A percentile compares a stretch with the other conserved stretches of the same genome.
Evolutionary conservation across 2,113 vertebrate genomes (phyloP).

Genomic region (Cepphus grylle): DNA sequence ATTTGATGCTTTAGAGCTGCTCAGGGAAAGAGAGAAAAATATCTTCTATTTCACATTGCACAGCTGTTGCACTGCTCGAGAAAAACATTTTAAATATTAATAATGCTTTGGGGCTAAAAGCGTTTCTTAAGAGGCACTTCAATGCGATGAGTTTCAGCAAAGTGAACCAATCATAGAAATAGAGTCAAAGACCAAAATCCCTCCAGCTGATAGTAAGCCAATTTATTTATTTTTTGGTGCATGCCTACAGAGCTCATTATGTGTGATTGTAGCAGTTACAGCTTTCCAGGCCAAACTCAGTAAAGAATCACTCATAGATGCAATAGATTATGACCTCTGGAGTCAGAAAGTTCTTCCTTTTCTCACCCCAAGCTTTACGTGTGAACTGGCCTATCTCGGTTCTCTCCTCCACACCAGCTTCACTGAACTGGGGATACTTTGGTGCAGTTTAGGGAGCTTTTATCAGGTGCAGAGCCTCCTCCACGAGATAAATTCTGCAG

Average conservation of each 20-base stretch:
- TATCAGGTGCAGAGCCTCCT: background rate
- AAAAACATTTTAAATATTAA: conserved; percentile 59
- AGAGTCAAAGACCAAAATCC: background rate
- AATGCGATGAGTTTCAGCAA: background rate
- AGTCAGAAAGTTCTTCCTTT: background rate
- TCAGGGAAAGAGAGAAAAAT: conserved; percentile 22
- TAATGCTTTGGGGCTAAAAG: conserved; percentile 9
- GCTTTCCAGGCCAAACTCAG: background rate
- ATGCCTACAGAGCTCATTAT: background rate
- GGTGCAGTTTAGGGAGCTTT: background rate
- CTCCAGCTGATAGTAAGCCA: background rate
- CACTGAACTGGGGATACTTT: background rate
- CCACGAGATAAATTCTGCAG: background rate
- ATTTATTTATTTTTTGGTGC: background rate
- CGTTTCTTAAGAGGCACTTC: conserved; percentile 16
- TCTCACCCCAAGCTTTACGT: background rate
- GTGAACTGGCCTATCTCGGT: background rate
- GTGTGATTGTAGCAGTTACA: background rate
- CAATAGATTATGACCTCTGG: background rate
- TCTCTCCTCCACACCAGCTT: background rate
- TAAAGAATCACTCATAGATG: background rate
- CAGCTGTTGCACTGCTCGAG: conserved; percentile 52
- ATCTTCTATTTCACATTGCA: conserved; percentile 43
- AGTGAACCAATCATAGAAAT: background rate
- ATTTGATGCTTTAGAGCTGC: conserved; percentile 4